These are phyloP conservation scores for Camponotus vicinus DNA, from an alignment of 1,140 invertebrate genomes.

Conservation along the genomic window DNA sequence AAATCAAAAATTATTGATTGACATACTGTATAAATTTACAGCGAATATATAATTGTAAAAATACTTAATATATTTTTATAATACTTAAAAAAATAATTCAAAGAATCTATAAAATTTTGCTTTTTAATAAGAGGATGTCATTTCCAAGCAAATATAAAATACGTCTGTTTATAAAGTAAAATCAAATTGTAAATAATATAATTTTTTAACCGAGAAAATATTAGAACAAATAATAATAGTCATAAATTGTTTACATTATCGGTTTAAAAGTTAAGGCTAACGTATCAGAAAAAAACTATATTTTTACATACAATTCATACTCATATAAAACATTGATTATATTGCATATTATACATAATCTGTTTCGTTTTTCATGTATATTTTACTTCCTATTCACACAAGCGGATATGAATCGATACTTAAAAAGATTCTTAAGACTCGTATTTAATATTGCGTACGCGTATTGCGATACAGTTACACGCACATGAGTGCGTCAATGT, in stretches of 20 bases:
- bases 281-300: background rate
- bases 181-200: background rate
- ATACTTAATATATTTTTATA: background rate
- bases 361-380: background rate
- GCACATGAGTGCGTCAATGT: background rate
- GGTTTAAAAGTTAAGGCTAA: background rate
- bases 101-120: background rate
- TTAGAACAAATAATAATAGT: background rate
- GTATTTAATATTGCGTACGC: conserved; percentile 77
- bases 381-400: background rate
- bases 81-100: background rate
- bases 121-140: background rate
- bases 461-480: conserved; percentile 74
- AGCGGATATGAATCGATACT: background rate
- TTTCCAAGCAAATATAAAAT: background rate
- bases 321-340: background rate
- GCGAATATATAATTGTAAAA: background rate
- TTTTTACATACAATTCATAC: background rate
- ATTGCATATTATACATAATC: background rate
- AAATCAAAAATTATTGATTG: background rate
- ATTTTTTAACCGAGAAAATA: background rate
- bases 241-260: background rate
- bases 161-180: background rate
- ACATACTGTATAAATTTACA: background rate
- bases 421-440: conserved; percentile 41